phyloP scores from a whole-genome alignment of 2,113 vertebrate species.

The Syrrhaptes paradoxus region DNA sequence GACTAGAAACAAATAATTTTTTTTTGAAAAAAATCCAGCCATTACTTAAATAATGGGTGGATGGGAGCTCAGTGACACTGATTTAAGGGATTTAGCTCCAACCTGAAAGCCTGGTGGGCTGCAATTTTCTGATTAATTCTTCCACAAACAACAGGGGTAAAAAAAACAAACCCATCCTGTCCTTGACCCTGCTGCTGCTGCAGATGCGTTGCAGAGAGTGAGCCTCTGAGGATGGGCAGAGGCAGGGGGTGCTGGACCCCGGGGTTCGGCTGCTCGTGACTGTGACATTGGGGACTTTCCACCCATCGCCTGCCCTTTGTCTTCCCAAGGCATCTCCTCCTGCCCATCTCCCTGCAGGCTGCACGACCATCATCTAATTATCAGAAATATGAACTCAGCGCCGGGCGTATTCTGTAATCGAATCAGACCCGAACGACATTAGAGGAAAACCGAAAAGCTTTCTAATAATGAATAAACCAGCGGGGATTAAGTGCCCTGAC shows the following conservation, averaged over 20 bases:
- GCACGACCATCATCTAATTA: background rate
- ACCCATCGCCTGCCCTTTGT: background rate
- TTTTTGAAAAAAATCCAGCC: background rate
- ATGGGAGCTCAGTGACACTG: background rate
- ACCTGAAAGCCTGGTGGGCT: background rate
- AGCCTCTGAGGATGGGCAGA: background rate
- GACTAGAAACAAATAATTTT: background rate
- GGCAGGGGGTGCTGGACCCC: background rate
- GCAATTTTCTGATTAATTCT: slow-evolving; percentile 65
- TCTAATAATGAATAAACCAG: background rate
- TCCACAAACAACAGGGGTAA: background rate
- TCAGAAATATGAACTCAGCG: background rate
- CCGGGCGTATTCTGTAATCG: background rate
- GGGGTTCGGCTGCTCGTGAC: rapidly evolving
- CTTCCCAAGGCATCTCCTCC: background rate
- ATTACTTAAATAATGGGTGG: slow-evolving; percentile 5
- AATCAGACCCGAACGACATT: background rate
- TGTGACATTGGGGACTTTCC: background rate
- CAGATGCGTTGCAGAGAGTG: background rate
- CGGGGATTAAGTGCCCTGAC: background rate
- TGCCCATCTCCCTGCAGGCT: background rate
- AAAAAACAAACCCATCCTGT: background rate
- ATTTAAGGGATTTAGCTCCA: slow-evolving; percentile 42
- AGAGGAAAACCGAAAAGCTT: background rate
- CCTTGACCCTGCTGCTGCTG: background rate